Percentiles rank a stretch among this genome's conserved stretches.
These are phyloP conservation scores for Gymnarchus niloticus DNA, from an alignment of 2,113 vertebrate genomes.

Conservation along the genomic window DNA sequence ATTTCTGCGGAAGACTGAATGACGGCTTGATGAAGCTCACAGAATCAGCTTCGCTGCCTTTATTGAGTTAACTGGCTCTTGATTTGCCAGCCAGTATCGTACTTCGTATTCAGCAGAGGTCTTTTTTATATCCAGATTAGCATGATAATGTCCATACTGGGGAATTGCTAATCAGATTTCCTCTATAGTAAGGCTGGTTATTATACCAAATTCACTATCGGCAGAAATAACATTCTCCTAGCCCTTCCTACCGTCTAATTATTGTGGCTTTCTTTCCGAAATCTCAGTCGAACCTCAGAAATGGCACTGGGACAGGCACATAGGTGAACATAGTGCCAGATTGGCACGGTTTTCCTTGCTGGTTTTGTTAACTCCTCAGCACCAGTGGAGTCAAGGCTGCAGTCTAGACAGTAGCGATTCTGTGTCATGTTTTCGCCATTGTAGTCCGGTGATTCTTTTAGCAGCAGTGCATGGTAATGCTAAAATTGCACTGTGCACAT, in stretches of 20 bases:
- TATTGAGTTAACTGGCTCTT: slow-evolving; percentile 13
- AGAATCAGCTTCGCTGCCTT: not conserved
- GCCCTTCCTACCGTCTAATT: not conserved
- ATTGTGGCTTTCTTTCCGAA: slow-evolving; percentile 7
- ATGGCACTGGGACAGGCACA: not conserved
- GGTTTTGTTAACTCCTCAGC: not conserved
- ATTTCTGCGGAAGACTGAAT: not conserved
- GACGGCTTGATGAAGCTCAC: not conserved
- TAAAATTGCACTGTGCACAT: not conserved
- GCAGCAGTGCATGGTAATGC: not conserved
- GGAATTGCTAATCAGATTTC: slow-evolving; percentile 24
- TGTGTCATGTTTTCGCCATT: not conserved
- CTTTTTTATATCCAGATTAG: slow-evolving; percentile 15
- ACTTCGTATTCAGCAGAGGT: slow-evolving; percentile 6
- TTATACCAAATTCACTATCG: slow-evolving; percentile 17
- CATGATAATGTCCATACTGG: slow-evolving; percentile 14
- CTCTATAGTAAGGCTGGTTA: slow-evolving; percentile 9
- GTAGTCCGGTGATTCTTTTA: not conserved
- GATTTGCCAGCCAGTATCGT: not conserved
- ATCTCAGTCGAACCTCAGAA: not conserved
- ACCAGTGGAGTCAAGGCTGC: not conserved
- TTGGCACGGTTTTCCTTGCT: not conserved
- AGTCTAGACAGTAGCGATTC: not conserved
- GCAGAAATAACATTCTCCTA: slow-evolving; percentile 10
- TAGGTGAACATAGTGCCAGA: not conserved